Evolutionary conservation across 2,797 vertebrate genomes (phyloP).

Genomic region (Crax fasciolata): DNA sequence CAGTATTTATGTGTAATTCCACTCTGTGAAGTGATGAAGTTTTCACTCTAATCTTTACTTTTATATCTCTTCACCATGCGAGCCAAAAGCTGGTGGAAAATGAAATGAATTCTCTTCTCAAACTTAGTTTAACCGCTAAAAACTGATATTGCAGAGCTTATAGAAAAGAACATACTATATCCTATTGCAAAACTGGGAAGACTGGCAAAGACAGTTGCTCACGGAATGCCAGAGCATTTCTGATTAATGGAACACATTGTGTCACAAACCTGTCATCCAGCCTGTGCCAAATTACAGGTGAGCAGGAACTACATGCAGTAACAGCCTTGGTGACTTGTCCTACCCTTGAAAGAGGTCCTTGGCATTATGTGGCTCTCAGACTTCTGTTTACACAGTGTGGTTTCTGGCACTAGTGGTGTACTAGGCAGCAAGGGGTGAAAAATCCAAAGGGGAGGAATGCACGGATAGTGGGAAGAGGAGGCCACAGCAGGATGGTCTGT

Average conservation of each 20-base stretch:
- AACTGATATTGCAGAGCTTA: not conserved
- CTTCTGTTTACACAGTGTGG: not conserved
- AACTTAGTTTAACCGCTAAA: not conserved
- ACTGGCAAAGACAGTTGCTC: not conserved
- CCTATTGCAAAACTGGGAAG: not conserved
- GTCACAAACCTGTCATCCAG: not conserved
- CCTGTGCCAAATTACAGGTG: not conserved
- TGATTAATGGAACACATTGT: not conserved
- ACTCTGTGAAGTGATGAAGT: not conserved
- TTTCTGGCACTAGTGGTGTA: not conserved
- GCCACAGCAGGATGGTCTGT: not conserved
- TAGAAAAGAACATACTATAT: not conserved
- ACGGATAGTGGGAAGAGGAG: not conserved
- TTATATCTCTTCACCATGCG: not conserved
- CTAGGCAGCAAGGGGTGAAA: not conserved
- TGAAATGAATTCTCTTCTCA: not conserved
- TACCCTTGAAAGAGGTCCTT: not conserved
- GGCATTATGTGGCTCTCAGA: not conserved
- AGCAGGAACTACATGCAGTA: accelerated
- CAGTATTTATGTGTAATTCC: not conserved
- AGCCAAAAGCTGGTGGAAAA: not conserved
- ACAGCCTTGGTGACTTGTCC: not conserved
- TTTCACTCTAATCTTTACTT: not conserved
- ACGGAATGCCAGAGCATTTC: not conserved
- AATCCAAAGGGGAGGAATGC: not conserved